These are phyloP conservation scores for Panzeria rudis DNA, from an alignment of 2,888 invertebrate genomes.

Conservation along the genomic window DNA sequence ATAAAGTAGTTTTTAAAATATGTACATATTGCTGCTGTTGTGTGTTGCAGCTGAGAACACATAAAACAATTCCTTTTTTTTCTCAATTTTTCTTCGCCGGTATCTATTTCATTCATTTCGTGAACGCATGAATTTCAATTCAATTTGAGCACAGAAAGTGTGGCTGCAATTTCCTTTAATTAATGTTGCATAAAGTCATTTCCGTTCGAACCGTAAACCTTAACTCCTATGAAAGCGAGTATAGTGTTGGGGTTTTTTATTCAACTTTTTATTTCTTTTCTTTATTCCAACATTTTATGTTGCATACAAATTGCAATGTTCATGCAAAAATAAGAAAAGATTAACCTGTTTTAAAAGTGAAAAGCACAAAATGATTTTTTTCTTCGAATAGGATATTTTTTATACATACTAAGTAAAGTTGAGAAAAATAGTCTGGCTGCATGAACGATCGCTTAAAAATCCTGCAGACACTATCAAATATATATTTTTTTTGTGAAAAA, in stretches of 20 bases:
- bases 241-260: slow-evolving; percentile 20
- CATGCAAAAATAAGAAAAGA: slow-evolving; percentile 33
- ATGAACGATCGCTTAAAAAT: not conserved
- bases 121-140: slow-evolving; percentile 67
- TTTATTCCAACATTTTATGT: slow-evolving; percentile 9
- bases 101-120: slow-evolving; percentile 63
- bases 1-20: slow-evolving; percentile 6
- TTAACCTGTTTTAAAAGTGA: slow-evolving; percentile 47
- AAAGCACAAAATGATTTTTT: slow-evolving; percentile 30
- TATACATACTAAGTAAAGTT: not conserved
- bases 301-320: slow-evolving; percentile 13
- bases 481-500: no score
- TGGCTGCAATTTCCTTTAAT: slow-evolving; percentile 71
- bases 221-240: slow-evolving; percentile 59
- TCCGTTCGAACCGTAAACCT: slow-evolving; percentile 65
- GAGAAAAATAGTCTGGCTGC: not conserved
- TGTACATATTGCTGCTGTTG: not conserved
- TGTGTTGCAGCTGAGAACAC: slow-evolving; percentile 3
- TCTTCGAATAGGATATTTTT: not conserved
- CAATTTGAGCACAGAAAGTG: slow-evolving; percentile 70
- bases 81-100: slow-evolving; percentile 3
- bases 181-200: slow-evolving; percentile 72
- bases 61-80: not conserved
- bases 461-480: no score
- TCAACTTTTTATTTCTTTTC: not conserved